phyloP scores from a whole-genome alignment of 2,888 invertebrate genomes.

The Caenorhabditis uteleia region DNA sequence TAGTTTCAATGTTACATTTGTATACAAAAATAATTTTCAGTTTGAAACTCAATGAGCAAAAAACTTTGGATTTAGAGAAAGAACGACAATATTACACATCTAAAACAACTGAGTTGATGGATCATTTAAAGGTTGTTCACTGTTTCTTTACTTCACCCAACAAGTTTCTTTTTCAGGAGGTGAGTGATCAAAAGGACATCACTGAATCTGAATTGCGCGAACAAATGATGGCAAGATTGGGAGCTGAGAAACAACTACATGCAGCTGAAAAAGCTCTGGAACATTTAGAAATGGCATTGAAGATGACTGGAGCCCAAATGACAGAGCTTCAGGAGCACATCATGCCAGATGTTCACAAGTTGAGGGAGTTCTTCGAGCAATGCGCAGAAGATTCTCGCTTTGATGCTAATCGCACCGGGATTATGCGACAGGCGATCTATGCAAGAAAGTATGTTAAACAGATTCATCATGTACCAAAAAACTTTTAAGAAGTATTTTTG shows the following conservation, averaged over 20 bases:
- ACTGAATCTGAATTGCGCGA: constrained; percentile 72
- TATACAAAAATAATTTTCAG: constrained; percentile 47
- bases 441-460: constrained; percentile 47
- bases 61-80: constrained; percentile 70
- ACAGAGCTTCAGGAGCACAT: constrained; percentile 71
- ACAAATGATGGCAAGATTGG: constrained; percentile 71
- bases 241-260: constrained; percentile 70
- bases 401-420: constrained; percentile 70
- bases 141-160: no score
- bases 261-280: constrained; percentile 69
- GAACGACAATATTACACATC: constrained; percentile 71
- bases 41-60: constrained; percentile 69
- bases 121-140: constrained; percentile 70
- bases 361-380: constrained; percentile 73
- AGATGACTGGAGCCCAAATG: constrained; percentile 68
- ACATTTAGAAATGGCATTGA: constrained; percentile 70
- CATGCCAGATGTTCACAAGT: constrained; percentile 72
- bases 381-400: constrained; percentile 71
- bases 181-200: constrained; percentile 71
- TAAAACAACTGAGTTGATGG: constrained; percentile 71
- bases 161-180: constrained; percentile 66
- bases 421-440: constrained; percentile 51
- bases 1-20: constrained; percentile 12
- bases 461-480: not conserved
- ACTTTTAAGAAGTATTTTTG: constrained; percentile 14